phyloP scores from a whole-genome alignment of 2,888 invertebrate species.

The Polyommatus iphigenia region DNA sequence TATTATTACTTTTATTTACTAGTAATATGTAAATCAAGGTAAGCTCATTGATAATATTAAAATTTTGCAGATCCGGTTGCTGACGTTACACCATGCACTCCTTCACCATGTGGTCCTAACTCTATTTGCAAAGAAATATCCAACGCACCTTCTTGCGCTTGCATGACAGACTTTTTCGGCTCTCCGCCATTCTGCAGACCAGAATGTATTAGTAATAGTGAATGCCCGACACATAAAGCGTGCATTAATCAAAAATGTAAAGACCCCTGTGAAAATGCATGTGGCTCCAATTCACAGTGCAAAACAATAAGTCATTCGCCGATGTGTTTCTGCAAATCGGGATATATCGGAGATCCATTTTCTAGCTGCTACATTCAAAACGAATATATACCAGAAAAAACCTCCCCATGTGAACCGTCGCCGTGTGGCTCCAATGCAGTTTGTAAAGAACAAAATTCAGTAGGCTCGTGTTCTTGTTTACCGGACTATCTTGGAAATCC shows the following conservation, averaged over 20 bases:
- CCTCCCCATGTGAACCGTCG: constrained; percentile 81
- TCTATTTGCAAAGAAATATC: constrained; percentile 81
- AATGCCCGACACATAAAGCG: constrained; percentile 83
- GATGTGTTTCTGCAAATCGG: constrained; percentile 84
- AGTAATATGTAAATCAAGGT: not conserved
- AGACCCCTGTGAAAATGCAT: constrained; percentile 85
- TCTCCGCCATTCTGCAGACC: constrained; percentile 89
- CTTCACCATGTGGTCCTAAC: constrained; percentile 85
- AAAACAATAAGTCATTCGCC: constrained; percentile 87
- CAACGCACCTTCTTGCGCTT: constrained; percentile 84
- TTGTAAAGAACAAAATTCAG: constrained; percentile 80
- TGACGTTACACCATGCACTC: constrained; percentile 82
- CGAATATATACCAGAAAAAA: constrained; percentile 62
- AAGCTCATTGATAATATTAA: not conserved
- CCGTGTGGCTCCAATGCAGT: constrained; percentile 83
- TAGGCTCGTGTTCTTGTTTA: constrained; percentile 85
- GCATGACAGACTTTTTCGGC: constrained; percentile 84
- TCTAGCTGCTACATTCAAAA: constrained; percentile 76
- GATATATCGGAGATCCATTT: constrained; percentile 86
- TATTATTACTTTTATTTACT: not conserved
- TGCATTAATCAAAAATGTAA: constrained; percentile 84
- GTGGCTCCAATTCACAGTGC: constrained; percentile 86
- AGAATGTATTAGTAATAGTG: constrained; percentile 85
- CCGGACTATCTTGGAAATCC: constrained; percentile 88
- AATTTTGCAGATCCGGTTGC: constrained; percentile 70